These are phyloP conservation scores for Schrankia costaestrigalis DNA, from an alignment of 2,888 invertebrate species.

Conservation along the genomic window DNA sequence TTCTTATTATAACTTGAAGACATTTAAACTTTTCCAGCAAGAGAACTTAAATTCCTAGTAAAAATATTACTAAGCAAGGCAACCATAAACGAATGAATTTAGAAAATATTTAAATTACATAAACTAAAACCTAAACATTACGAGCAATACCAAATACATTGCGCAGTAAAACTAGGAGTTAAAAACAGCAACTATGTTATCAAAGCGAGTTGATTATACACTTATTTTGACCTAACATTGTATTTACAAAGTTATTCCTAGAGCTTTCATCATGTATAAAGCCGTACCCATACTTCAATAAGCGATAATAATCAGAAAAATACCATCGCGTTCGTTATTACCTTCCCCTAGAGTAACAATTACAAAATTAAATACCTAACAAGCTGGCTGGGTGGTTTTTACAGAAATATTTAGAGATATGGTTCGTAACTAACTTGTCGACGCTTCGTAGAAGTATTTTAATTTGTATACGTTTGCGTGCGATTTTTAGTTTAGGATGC, in stretches of 20 bases:
- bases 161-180: conserved; percentile 7
- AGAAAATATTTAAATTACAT: no score
- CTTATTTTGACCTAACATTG: conserved; percentile 18
- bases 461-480: no score
- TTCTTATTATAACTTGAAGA: no score
- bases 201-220: conserved; percentile 23
- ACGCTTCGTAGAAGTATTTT: conserved; percentile 17
- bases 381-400: conserved; percentile 18
- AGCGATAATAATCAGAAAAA: conserved; percentile 45
- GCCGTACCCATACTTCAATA: conserved; percentile 25
- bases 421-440: conserved; percentile 20
- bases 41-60: no score
- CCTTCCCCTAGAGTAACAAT: conserved; percentile 35
- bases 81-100: no score
- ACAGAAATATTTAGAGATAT: conserved; percentile 23
- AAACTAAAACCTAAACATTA: conserved; percentile 8
- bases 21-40: no score
- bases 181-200: conserved; percentile 18
- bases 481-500: conserved; percentile 21
- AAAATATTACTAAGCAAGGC: no score
- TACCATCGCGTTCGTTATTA: conserved; percentile 31
- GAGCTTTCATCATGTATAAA: conserved; percentile 32
- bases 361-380: conserved; percentile 45
- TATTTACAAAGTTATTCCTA: conserved; percentile 21
- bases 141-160: conserved; percentile 12